Base-by-base conservation (phyloP, 1,140 invertebrate species). In the Ceratosolen solmsi region DNA sequence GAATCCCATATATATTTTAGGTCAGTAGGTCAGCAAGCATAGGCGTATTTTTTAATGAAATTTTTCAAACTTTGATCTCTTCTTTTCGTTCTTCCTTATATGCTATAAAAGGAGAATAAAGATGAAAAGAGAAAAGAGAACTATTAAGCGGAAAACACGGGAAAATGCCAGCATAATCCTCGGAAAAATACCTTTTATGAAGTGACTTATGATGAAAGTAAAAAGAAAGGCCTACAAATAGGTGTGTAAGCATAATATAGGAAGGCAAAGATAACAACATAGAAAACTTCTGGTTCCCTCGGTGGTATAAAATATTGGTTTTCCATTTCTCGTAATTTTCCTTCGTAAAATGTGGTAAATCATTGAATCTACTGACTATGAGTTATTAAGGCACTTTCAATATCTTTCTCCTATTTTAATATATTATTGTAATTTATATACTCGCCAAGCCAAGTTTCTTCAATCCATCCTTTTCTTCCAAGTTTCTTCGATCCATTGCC, bases 351-450 rank as follows among this genome's bases (percentile, higher is more conserved):
- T 63, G 27, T 15, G 51, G 51, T 30, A 63, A 76, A 82, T 72
- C 78, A 75, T 46, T 76, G 65, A 80, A 82, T 84, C 74, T 74
- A 41, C 76, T 70, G 79, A 77, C 68, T 79, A 72, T 79, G 77
- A 79, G 60, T 79, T 85, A 77, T 72, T 65, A 70, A 77, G n/a
- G 63, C 79, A 56, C 54, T 82, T 80, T 49, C 54, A 73, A 2
- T 15, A 41, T 70, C 25, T 70, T 72, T 9, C 54, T 4, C n/a
- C n/a, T 56, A 7, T 56, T n/a, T 4, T n/a, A 56, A 56, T n/a
- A 46, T 25, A 4, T n/a, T 25, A 56, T 5, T 56, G 20, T n/a
- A 56, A 56, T 56, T 20, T 25, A 22, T 56, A 17, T n/a, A n/a
- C 20, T 56, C 3, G 20, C 54, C 20, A 5, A 51, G 4, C 15